Evolutionary conservation across 1,140 invertebrate species (phyloP).

Genomic region (Cryptotermes secundus): DNA sequence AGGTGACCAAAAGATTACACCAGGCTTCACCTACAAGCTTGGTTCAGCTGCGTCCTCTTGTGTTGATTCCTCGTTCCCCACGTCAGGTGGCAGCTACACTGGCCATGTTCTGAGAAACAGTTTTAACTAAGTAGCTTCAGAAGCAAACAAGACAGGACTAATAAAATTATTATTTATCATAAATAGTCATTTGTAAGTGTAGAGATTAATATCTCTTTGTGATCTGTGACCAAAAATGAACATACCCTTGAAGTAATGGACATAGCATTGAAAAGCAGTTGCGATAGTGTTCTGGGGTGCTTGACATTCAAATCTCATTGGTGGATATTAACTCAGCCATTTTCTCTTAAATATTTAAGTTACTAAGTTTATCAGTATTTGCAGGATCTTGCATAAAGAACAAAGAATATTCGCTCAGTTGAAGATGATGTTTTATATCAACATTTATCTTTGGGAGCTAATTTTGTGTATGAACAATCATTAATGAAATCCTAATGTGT

Average conservation of each 20-base stretch:
- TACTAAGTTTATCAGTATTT: background rate
- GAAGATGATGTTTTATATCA: background rate
- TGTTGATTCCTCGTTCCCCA: conserved; percentile 24
- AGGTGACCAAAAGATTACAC: background rate
- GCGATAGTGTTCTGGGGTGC: no score
- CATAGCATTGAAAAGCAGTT: no score
- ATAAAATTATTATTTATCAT: no score
- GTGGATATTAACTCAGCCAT: background rate
- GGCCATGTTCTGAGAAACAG: conserved; percentile 27
- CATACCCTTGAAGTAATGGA: background rate
- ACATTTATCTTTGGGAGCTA: conserved; percentile 13
- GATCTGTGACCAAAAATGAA: background rate
- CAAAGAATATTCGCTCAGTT: background rate
- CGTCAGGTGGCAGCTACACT: conserved; percentile 24
- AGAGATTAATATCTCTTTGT: background rate
- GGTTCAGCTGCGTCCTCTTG: conserved; percentile 17
- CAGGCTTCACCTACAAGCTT: background rate
- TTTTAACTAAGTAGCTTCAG: background rate
- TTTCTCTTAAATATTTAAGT: background rate
- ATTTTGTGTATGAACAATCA: background rate
- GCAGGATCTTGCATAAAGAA: background rate
- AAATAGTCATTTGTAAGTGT: background rate
- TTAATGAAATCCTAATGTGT: background rate
- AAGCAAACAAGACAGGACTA: no score
- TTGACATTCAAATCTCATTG: background rate